phyloP scores from a whole-genome alignment of 1,140 invertebrate species.

The Drosophila yakuba region DNA sequence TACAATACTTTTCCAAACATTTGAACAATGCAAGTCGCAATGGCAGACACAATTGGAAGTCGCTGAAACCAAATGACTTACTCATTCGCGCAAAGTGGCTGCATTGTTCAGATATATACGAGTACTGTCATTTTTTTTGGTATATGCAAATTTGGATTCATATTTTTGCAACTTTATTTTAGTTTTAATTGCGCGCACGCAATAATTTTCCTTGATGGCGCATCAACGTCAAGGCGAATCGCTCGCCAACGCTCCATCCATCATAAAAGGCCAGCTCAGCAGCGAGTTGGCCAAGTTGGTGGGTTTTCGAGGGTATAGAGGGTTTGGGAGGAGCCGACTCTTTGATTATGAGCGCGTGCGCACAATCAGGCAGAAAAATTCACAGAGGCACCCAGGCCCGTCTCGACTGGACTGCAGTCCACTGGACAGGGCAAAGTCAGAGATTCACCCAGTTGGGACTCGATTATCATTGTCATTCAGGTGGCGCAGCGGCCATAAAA shows the following conservation, averaged over 20 bases:
- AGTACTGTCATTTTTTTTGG: background rate
- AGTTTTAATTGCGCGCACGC: slow-evolving; percentile 79
- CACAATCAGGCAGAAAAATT: slow-evolving; percentile 61
- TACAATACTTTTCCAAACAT: background rate
- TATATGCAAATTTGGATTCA: slow-evolving; percentile 43
- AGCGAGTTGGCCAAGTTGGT: background rate
- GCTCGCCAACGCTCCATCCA: slow-evolving; percentile 74
- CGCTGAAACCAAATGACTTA: slow-evolving; percentile 12
- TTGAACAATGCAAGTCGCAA: background rate
- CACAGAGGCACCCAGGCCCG: background rate
- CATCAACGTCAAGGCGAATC: slow-evolving; percentile 80
- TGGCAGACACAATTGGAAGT: background rate
- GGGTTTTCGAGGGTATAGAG: background rate
- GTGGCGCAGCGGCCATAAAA: slow-evolving; percentile 72
- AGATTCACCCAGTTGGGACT: slow-evolving; percentile 32
- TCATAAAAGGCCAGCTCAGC: slow-evolving; percentile 59
- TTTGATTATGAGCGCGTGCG: slow-evolving; percentile 79
- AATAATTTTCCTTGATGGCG: slow-evolving; percentile 81
- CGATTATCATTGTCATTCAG: slow-evolving; percentile 62
- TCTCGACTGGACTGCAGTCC: background rate
- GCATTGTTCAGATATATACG: slow-evolving; percentile 34
- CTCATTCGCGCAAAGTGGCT: slow-evolving; percentile 23
- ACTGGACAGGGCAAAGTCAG: slow-evolving; percentile 17
- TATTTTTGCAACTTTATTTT: slow-evolving; percentile 74
- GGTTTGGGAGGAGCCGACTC: slow-evolving; percentile 40